Base-by-base conservation (phyloP, 53 echinoderm and acorn worm genomes). In the Echinometra lucunter region DNA sequence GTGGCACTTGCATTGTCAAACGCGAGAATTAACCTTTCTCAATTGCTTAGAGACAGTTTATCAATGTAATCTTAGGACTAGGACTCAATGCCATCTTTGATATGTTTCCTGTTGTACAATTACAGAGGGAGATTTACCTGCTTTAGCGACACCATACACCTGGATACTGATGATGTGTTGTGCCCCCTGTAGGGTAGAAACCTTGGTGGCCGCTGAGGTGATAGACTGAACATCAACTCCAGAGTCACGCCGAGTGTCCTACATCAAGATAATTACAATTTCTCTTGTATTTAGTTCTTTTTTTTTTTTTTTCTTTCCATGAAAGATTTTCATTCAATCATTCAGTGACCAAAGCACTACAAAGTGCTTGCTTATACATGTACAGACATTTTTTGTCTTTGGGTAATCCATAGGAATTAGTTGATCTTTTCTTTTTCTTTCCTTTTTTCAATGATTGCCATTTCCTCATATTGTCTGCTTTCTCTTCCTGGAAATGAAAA, bases 131-230 rank as follows among this genome's bases (percentile, higher is more conserved):
- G 30, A 15, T 75, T 37, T 81, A 83, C 94, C 95, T 66, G 98
- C 97, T n/a, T 94, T 94, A 30, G 96, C 95, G 60, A 98, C 95
- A 9, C 98, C 98, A 93, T 95, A 95, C 16, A 98, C 98, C 15
- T 96, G 92, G 2, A 98, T 94, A 60, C 91, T 94, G 91, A 98
- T 97, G 93, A 95, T 95, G 67, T 97, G 97, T 87, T 97, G 95
- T 4, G 95, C 95, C 17, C 95, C 94, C 95, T 58, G 94, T 82
- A 38, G 92, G 37, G 7, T 37, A 19, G 92, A 95, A 21, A 45
- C 88, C 38, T 92, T 92, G 16, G 42, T 53, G 66, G 83, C 90
- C 58, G 94, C 78, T 18, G 97, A 95, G 38, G 97, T 89, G 21
- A 94, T 93, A 80, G 95, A 94, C 88, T 95, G 80, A 18, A 93